These are phyloP conservation scores for Neomorphus geoffroyi DNA, from an alignment of 2,797 vertebrate genomes.

Conservation along the genomic window DNA sequence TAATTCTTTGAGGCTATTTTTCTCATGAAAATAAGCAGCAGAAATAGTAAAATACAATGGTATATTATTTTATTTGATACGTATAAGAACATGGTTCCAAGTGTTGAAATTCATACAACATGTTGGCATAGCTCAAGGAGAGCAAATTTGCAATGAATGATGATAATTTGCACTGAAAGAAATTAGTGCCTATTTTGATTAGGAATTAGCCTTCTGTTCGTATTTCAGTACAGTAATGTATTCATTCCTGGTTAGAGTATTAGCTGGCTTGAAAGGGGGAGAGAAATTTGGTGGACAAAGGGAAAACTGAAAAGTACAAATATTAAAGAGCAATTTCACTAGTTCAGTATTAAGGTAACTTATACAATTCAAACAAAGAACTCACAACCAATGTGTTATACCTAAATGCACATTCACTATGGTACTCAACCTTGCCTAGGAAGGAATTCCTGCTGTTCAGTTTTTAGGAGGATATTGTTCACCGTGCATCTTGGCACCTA, in stretches of 20 bases:
- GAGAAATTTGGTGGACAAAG: constrained; percentile 39
- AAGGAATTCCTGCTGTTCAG: background rate
- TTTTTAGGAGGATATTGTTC: background rate
- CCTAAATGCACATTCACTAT: background rate
- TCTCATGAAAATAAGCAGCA: background rate
- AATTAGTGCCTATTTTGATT: constrained; percentile 78
- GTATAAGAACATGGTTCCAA: constrained; percentile 29
- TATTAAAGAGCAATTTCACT: background rate
- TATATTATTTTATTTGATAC: constrained; percentile 27
- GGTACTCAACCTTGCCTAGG: background rate
- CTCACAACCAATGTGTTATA: background rate
- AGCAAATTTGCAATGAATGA: constrained; percentile 75
- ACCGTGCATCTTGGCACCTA: background rate
- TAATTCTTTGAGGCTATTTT: background rate
- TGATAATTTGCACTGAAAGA: constrained; percentile 73
- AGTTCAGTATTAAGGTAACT: background rate
- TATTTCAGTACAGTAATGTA: constrained; percentile 66
- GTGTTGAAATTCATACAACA: constrained; percentile 41
- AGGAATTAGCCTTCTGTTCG: constrained; percentile 75
- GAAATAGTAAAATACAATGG: background rate
- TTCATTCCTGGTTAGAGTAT: constrained; percentile 64
- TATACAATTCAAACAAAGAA: background rate
- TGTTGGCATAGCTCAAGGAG: constrained; percentile 65
- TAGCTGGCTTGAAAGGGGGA: constrained; percentile 32
- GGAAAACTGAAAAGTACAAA: constrained; percentile 40